These are phyloP conservation scores for Eulemur rufifrons DNA, from an alignment of 2,113 vertebrate species.

Conservation along the genomic window DNA sequence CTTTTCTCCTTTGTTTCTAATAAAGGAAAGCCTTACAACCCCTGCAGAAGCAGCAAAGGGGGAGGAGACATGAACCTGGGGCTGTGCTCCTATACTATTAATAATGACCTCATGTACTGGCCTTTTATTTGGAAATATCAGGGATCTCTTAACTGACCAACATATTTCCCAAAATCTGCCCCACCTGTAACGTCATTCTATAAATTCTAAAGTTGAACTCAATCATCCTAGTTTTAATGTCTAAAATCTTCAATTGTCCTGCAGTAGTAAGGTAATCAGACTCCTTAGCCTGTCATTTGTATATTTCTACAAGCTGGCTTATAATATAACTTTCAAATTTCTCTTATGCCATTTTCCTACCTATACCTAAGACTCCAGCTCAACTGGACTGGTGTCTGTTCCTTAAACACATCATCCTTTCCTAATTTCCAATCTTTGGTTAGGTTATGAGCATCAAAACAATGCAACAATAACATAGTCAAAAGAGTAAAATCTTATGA, in stretches of 20 bases:
- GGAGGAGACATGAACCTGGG: not conserved
- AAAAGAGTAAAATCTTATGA: slow-evolving; percentile 19
- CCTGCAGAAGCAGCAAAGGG: not conserved
- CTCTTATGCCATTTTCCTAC: not conserved
- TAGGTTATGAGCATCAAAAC: not conserved
- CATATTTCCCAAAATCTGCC: not conserved
- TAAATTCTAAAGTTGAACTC: not conserved
- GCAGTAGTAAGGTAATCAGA: not conserved
- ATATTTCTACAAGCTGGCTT: not conserved
- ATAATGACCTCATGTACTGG: not conserved
- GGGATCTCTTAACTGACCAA: not conserved
- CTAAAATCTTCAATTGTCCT: slow-evolving; percentile 21
- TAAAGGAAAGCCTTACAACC: not conserved
- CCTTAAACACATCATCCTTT: not conserved
- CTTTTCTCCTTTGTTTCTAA: not conserved
- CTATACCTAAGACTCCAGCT: not conserved
- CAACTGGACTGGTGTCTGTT: not conserved
- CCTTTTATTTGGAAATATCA: not conserved
- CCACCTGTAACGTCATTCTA: not conserved
- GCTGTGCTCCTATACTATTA: too few species aligned
- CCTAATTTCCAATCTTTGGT: not conserved
- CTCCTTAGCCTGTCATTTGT: not conserved
- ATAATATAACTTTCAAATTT: not conserved
- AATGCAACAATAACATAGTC: not conserved
- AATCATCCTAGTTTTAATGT: not conserved